Evolutionary conservation across 1,140 invertebrate species (phyloP).

Genomic region (Cepaea nemoralis): DNA sequence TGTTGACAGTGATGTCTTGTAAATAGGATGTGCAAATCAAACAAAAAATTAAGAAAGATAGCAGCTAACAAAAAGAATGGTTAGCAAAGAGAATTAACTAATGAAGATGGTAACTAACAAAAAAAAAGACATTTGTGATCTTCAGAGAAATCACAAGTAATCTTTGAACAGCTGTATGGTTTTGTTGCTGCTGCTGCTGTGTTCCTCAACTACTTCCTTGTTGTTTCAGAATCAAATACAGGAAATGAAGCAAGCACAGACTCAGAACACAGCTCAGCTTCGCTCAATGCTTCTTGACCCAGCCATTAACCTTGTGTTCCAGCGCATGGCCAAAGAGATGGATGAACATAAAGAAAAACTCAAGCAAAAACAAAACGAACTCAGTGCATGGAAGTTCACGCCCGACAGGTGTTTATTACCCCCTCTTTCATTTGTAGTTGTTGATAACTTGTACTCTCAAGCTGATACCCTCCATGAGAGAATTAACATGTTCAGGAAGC

Average conservation of each 20-base stretch:
- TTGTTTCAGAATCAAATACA: slow-evolving; percentile 86
- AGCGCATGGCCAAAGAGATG: slow-evolving; percentile 91
- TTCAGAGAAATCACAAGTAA: too few relatives aligned
- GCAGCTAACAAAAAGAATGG: too few relatives aligned
- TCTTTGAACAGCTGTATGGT: too few relatives aligned
- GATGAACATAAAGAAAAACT: slow-evolving; percentile 89
- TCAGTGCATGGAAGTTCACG: slow-evolving; percentile 98
- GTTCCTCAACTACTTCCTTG: background rate
- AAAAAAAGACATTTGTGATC: too few relatives aligned
- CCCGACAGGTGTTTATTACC: slow-evolving; percentile 85
- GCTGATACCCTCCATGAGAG: background rate
- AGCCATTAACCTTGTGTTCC: slow-evolving; percentile 93
- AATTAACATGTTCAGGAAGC: background rate
- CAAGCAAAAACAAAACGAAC: slow-evolving; percentile 97
- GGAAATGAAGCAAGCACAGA: slow-evolving; percentile 80
- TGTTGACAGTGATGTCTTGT: too few relatives aligned
- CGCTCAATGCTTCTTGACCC: slow-evolving; percentile 91
- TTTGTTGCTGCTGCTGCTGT: background rate
- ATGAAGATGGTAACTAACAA: too few relatives aligned
- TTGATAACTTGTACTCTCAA: slow-evolving; percentile 8
- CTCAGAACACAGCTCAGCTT: slow-evolving; percentile 82
- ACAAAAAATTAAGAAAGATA: too few relatives aligned
- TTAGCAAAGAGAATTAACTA: too few relatives aligned
- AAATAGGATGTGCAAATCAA: too few relatives aligned
- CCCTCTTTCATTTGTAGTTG: slow-evolving; percentile 29